A percentile compares a stretch with the other conserved stretches of the same genome.
Conservation (phyloP, 2,888 invertebrate species). For the Cephus pulcher region DNA sequence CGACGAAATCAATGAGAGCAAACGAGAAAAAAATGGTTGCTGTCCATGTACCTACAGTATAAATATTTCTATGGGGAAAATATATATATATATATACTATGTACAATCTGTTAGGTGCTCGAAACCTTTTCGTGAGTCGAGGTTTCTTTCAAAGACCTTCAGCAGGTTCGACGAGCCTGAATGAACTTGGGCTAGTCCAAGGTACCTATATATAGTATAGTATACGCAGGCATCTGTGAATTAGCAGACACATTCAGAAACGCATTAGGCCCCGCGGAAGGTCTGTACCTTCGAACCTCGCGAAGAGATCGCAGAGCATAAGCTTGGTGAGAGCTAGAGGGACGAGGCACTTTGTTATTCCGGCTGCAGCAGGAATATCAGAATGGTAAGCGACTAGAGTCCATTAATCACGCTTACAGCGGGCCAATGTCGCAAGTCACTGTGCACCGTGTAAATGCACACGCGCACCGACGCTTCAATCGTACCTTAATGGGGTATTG, state of each 20-base stretch:
- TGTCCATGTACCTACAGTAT: background rate
- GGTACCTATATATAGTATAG: background rate
- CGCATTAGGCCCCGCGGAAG: constrained; percentile 18
- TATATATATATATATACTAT: background rate
- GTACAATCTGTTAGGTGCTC: background rate
- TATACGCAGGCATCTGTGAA: background rate
- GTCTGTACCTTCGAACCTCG: constrained; percentile 13
- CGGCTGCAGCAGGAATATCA: constrained; percentile 58
- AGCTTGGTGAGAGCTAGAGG: constrained; percentile 5
- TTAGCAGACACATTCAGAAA: constrained; percentile 17
- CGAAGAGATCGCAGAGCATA: background rate
- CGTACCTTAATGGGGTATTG: constrained; percentile 44
- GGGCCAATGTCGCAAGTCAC: constrained; percentile 62
- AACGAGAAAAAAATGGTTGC: background rate
- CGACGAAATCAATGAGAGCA: background rate
- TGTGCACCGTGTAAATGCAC: constrained; percentile 55
- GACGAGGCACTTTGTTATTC: constrained; percentile 58
- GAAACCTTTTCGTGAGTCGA: background rate
- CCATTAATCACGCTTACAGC: constrained; percentile 65
- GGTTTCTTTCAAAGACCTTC: background rate
- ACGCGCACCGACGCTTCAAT: constrained; percentile 35
- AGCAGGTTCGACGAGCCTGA: background rate
- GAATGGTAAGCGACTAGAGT: constrained; percentile 60
- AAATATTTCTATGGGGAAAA: background rate
- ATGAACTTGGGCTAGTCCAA: background rate